These are phyloP conservation scores for Scaptodrosophila lebanonensis DNA, from an alignment of 1,140 invertebrate species.

Conservation along the genomic window DNA sequence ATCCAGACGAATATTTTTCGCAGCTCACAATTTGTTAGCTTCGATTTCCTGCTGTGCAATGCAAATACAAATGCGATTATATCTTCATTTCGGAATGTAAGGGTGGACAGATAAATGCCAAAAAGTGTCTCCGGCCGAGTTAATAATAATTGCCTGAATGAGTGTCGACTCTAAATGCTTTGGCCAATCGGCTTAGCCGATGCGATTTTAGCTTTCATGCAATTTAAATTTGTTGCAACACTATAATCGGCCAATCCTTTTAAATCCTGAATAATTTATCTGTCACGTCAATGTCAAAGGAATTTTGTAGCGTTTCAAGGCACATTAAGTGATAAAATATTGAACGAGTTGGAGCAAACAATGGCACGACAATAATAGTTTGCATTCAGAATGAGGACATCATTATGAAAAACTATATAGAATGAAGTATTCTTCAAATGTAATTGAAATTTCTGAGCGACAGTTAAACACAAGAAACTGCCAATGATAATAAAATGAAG, in stretches of 20 bases:
- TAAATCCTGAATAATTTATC: too few relatives aligned
- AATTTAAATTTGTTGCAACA: conserved; percentile 22
- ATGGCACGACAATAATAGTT: not conserved
- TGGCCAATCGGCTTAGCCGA: not conserved
- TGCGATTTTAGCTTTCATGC: conserved; percentile 16
- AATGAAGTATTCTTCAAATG: too few relatives aligned
- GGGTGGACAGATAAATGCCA: too few relatives aligned
- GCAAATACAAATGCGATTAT: conserved; percentile 3
- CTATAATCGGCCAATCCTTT: not conserved
- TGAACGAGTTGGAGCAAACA: not conserved
- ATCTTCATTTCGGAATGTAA: too few relatives aligned
- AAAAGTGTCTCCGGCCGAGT: not conserved
- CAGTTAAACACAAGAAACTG: too few relatives aligned
- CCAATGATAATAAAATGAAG: too few relatives aligned
- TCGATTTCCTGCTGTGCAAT: too few relatives aligned
- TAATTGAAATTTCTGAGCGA: too few relatives aligned
- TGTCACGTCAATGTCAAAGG: conserved; percentile 6
- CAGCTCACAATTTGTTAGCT: conserved; percentile 4
- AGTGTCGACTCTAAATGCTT: too few relatives aligned
- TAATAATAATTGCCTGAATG: too few relatives aligned
- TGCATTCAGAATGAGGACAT: too few relatives aligned
- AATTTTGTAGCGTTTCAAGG: conserved; percentile 1
- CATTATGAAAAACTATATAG: too few relatives aligned
- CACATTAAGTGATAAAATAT: not conserved
- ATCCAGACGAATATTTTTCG: conserved; percentile 32